Base-by-base conservation (phyloP, 37 sponge, comb jelly and placozoan species). In the Axinella damicornis region DNA sequence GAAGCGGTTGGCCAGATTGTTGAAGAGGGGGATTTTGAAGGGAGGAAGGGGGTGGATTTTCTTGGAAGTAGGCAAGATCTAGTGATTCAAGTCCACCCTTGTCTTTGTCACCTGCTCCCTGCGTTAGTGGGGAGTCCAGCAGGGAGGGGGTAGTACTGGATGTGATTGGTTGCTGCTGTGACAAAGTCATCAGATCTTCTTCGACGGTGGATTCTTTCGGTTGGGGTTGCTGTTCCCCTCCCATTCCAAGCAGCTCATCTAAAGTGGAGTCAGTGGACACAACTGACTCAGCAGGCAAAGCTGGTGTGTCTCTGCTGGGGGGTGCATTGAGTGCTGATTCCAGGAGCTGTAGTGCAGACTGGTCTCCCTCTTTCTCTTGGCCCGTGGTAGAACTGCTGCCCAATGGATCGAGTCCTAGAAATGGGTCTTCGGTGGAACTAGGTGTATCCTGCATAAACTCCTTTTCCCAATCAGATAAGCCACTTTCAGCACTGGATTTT, bases 401-500 rank as follows among this genome's bases (percentile, higher is more conserved):
- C 33, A 67, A 34, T 19, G 68, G 75, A 1, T 74, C 75, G 30
- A 74, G 28, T 12, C 27, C 54, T 15, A 55, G 11, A 15, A 74
- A 28, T 57, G 38, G 76, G 19, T 76, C 54, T 27, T 57, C 58
- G n/a, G 58, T 34, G 30, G 37, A 54, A 31, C 57, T 40, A 19
- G 39, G 0, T 58, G 46, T n/a, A 9, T 46, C 46, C 37, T 28
- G 70, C 40, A n/a, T 21, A 1, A 91, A 71, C 66, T 91, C 92
- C 52, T 81, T 77, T 71, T 91, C 88, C 92, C 92, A 91, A 41
- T 74, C 84, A 12, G 84, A 74, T 30, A 52, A 25, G 32, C 63
- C 78, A 0, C 82, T 53, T 39, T 63, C 28, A 4, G 31, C 24
- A 22, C 37, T 22, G 13, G 40, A 33, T 21, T 28, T 41, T 6